phyloP scores from a whole-genome alignment of 92 coral and sea anemone genomes.

The Bergia sp. region DNA sequence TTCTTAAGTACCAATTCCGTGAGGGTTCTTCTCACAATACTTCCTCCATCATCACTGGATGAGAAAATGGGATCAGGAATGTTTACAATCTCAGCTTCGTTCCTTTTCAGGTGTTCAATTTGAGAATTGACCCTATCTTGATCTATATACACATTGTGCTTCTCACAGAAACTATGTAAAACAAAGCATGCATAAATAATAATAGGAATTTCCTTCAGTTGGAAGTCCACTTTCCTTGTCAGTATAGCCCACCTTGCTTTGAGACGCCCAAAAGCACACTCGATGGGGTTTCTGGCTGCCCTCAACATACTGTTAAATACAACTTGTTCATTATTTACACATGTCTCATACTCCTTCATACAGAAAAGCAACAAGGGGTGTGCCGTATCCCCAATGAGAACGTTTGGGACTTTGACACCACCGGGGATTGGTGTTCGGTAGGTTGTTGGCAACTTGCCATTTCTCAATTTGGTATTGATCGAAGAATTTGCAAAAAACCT shows the following conservation, averaged over 20 bases:
- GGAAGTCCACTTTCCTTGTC: slow-evolving; percentile 51
- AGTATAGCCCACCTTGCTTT: slow-evolving; percentile 63
- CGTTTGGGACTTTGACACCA: slow-evolving; percentile 52
- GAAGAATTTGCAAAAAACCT: slow-evolving; percentile 53
- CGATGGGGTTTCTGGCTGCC: slow-evolving; percentile 59
- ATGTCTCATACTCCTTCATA: slow-evolving; percentile 59
- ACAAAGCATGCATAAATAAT: slow-evolving; percentile 39
- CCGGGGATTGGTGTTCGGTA: slow-evolving; percentile 42
- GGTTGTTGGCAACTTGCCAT: slow-evolving; percentile 31
- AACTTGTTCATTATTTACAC: slow-evolving; percentile 53
- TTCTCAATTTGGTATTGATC: slow-evolving; percentile 42
- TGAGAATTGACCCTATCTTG: no score
- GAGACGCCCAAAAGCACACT: slow-evolving; percentile 65
- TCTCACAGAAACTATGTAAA: no score
- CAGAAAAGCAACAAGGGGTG: slow-evolving; percentile 59
- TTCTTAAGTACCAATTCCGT: no score
- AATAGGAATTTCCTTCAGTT: slow-evolving; percentile 46
- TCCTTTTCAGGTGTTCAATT: no score
- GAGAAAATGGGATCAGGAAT: no score
- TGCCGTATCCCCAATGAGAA: slow-evolving; percentile 50
- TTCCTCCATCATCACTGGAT: no score
- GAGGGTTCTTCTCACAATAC: no score
- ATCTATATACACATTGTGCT: no score
- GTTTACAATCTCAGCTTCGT: no score
- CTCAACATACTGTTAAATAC: slow-evolving; percentile 57